These are phyloP conservation scores for Eupeodes corollae DNA, from an alignment of 1,140 invertebrate species.

Conservation along the genomic window DNA sequence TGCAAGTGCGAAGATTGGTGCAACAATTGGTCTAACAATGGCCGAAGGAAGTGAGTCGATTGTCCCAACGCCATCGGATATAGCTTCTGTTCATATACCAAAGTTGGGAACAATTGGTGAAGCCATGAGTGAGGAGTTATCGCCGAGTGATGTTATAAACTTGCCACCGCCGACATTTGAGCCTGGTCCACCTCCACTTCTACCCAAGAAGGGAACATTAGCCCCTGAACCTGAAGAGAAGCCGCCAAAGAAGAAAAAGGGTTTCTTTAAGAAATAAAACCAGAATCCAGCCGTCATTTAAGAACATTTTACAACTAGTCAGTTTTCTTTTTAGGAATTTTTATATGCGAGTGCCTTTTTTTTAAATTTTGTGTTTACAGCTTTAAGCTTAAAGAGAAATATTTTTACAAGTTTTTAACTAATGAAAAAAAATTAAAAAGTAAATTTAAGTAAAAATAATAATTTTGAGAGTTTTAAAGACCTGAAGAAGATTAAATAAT, in stretches of 20 bases:
- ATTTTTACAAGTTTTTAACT: too few species aligned
- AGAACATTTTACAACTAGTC: too few species aligned
- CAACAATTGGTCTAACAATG: constrained; percentile 69
- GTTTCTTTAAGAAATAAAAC: constrained; percentile 18
- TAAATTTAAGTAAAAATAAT: too few species aligned
- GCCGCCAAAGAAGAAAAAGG: constrained; percentile 22
- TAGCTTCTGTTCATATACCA: constrained; percentile 28
- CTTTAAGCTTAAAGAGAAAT: too few species aligned
- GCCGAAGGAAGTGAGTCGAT: constrained; percentile 38
- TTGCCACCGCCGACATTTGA: not conserved
- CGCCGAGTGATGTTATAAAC: too few species aligned
- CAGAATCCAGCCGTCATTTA: too few species aligned
- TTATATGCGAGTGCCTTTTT: too few species aligned
- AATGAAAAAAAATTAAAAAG: too few species aligned
- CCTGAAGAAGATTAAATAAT: too few species aligned
- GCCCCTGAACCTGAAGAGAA: constrained; percentile 9
- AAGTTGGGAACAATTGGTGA: constrained; percentile 26
- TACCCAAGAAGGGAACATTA: constrained; percentile 17
- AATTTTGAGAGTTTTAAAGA: too few species aligned
- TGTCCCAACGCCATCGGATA: constrained; percentile 23
- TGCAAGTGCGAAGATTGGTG: constrained; percentile 73
- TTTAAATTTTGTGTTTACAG: too few species aligned
- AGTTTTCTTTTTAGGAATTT: too few species aligned
- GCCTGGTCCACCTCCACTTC: constrained; percentile 19
- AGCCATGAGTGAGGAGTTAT: constrained; percentile 12